Evolutionary conservation across 2,888 invertebrate genomes (phyloP).

Genomic region (Lissonota sp.): DNA sequence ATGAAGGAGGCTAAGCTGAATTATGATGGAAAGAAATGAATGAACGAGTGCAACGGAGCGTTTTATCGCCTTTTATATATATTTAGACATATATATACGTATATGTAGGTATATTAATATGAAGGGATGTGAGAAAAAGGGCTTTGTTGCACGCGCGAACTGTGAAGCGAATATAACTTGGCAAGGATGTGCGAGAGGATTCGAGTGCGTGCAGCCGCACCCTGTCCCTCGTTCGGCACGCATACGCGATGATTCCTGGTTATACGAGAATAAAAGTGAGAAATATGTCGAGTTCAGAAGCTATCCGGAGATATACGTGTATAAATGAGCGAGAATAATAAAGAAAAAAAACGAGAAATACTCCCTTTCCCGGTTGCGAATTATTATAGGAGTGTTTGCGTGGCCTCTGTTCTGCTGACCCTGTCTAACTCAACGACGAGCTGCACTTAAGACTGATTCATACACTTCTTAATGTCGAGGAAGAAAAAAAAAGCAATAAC

Average conservation of each 20-base stretch:
- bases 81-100: no score
- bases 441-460: slow-evolving; percentile 69
- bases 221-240: slow-evolving; percentile 71
- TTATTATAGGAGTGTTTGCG: slow-evolving; percentile 26
- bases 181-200: slow-evolving; percentile 51
- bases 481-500: slow-evolving; percentile 4
- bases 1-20: slow-evolving; percentile 49
- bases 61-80: slow-evolving; percentile 6
- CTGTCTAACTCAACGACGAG: slow-evolving; percentile 39
- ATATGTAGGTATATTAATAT: not conserved
- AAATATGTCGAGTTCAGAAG: slow-evolving; percentile 44
- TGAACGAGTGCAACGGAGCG: slow-evolving; percentile 58
- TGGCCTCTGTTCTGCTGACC: slow-evolving; percentile 44
- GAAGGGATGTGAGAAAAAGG: slow-evolving; percentile 29
- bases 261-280: slow-evolving; percentile 42
- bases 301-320: not conserved
- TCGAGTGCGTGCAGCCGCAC: slow-evolving; percentile 69
- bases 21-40: slow-evolving; percentile 62
- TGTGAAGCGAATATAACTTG: slow-evolving; percentile 12
- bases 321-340: slow-evolving; percentile 13
- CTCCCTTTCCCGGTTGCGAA: not conserved
- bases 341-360: slow-evolving; percentile 38
- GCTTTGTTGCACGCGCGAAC: not conserved
- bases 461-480: slow-evolving; percentile 43
- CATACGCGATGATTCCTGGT: slow-evolving; percentile 71